Percentiles rank a stretch among this genome's conserved stretches.
phyloP scores from a whole-genome alignment of 2,797 vertebrate species.

The Microctenopoma lineatum region DNA sequence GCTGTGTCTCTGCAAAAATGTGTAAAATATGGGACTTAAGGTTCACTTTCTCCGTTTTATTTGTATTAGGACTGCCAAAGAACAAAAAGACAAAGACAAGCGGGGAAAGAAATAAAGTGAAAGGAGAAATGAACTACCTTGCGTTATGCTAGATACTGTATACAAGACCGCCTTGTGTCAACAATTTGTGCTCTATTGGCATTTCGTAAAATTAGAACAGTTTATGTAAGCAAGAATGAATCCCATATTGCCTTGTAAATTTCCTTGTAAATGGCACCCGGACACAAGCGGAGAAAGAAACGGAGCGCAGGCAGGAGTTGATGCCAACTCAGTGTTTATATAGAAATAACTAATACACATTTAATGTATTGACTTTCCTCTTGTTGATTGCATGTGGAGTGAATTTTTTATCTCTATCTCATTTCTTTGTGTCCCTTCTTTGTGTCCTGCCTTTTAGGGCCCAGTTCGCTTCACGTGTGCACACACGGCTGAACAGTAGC shows the following conservation, averaged over 20 bases:
- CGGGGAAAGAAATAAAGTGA: conserved; percentile 18
- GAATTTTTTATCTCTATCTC: conserved; percentile 34
- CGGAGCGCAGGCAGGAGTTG: conserved; percentile 9
- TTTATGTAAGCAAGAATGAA: conserved; percentile 1
- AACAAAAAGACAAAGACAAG: neutral
- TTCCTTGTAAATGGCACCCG: conserved; percentile 29
- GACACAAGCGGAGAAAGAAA: conserved; percentile 24
- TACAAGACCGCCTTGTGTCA: conserved; percentile 3
- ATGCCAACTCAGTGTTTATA: conserved; percentile 46
- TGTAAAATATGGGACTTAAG: neutral
- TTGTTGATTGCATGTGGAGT: conserved; percentile 6
- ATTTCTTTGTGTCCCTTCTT: conserved; percentile 23
- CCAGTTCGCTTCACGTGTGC: conserved; percentile 45
- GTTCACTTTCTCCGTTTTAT: neutral
- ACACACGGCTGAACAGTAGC: conserved; percentile 77
- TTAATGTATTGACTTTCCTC: conserved; percentile 38
- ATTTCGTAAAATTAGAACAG: conserved; percentile 8
- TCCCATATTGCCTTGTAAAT: conserved; percentile 12
- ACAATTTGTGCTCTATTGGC: conserved; percentile 7
- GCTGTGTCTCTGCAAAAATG: neutral
- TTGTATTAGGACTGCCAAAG: neutral
- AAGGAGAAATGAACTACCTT: conserved; percentile 8
- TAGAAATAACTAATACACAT: conserved; percentile 38
- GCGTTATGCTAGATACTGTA: neutral
- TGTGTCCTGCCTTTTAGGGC: conserved; percentile 19